Conservation (phyloP, 2,888 invertebrate species). For the Ypsolopha sequella region DNA sequence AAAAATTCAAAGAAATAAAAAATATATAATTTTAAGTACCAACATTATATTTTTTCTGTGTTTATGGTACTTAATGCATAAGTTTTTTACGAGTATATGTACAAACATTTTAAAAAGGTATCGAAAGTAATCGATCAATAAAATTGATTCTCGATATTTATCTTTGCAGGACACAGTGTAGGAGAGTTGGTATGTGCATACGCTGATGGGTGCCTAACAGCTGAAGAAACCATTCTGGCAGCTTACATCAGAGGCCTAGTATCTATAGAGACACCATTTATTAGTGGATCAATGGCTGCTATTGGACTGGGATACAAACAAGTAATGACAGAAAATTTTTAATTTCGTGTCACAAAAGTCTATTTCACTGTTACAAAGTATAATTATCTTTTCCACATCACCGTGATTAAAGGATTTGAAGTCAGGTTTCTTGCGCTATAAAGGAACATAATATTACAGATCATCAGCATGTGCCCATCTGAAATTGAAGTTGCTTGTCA, state of each 20-base stretch:
- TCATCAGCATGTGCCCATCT: constrained; percentile 53
- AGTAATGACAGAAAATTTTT: constrained; percentile 27
- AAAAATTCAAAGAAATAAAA: too few species aligned
- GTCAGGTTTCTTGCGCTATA: background rate
- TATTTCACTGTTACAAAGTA: too few species aligned
- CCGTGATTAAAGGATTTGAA: background rate
- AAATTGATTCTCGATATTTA: too few species aligned
- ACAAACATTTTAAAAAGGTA: too few species aligned
- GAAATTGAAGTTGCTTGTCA: constrained; percentile 85
- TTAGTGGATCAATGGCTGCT: constrained; percentile 89
- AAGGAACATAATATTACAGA: constrained; percentile 17
- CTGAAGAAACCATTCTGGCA: constrained; percentile 85
- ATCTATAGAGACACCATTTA: constrained; percentile 75
- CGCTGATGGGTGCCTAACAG: constrained; percentile 90
- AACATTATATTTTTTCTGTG: too few species aligned
- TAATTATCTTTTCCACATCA: too few species aligned
- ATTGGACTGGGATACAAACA: constrained; percentile 75
- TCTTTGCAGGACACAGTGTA: constrained; percentile 83
- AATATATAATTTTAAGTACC: too few species aligned
- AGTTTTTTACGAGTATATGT: too few species aligned
- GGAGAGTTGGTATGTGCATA: constrained; percentile 96
- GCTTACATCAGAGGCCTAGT: constrained; percentile 86
- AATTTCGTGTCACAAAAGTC: too few species aligned
- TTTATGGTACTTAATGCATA: too few species aligned
- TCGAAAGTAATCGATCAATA: too few species aligned